phyloP scores from a whole-genome alignment of 2,797 vertebrate species.

The Sebastes diploproa region DNA sequence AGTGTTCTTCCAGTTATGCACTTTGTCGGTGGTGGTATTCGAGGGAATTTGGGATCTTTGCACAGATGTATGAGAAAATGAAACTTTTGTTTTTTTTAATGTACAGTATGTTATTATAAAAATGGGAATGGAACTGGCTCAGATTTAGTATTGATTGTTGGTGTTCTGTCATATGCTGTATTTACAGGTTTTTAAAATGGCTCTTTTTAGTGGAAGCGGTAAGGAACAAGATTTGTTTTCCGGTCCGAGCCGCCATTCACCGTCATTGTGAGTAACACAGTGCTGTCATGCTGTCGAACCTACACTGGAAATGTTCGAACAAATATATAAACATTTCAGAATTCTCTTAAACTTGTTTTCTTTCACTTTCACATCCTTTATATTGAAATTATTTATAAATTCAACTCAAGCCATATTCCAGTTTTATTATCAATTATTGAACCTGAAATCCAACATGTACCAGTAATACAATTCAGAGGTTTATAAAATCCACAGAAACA shows the following conservation, averaged over 20 bases:
- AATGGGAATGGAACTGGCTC: conserved; percentile 62
- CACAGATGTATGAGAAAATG: conserved; percentile 66
- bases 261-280: conserved; percentile 47
- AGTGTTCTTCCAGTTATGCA: conserved; percentile 81
- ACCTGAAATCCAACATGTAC: not conserved
- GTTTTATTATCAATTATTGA: conserved; percentile 3
- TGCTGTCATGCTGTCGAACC: conserved; percentile 47
- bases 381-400: not conserved
- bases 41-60: conserved; percentile 73
- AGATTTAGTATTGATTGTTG: conserved; percentile 46
- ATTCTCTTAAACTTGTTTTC: conserved; percentile 25
- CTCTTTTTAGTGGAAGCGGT: conserved; percentile 30
- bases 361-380: not conserved
- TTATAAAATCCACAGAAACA: not conserved
- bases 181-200: conserved; percentile 40
- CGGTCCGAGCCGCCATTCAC: conserved; percentile 37
- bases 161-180: conserved; percentile 48
- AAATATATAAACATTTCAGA: conserved; percentile 63
- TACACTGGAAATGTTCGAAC: conserved; percentile 65
- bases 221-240: conserved; percentile 13
- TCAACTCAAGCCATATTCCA: not conserved
- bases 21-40: conserved; percentile 77
- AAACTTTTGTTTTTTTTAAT: conserved; percentile 62
- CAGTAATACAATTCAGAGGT: not conserved
- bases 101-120: conserved; percentile 66